Evolutionary conservation across 2,113 vertebrate species (phyloP).

Genomic region (Microtus montanus): DNA sequence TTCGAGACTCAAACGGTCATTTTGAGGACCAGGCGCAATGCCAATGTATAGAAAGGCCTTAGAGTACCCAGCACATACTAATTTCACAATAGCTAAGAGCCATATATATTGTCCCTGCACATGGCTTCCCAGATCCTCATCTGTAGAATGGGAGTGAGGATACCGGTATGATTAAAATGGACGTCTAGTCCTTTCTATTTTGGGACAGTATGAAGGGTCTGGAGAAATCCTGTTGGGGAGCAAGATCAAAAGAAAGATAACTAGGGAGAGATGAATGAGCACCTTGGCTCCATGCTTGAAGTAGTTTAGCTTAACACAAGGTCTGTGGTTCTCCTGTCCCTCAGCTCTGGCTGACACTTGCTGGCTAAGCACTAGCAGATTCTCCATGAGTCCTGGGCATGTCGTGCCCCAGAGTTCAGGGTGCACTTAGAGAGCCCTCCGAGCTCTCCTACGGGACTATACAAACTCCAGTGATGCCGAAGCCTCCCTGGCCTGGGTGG

Average conservation of each 20-base stretch:
- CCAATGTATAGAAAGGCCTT: background rate
- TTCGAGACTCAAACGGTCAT: background rate
- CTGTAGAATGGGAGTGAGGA: background rate
- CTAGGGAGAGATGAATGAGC: background rate
- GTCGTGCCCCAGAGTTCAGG: background rate
- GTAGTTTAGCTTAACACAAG: slow-evolving; percentile 1
- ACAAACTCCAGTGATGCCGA: background rate
- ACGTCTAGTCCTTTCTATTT: slow-evolving; percentile 15
- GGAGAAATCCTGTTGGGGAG: background rate
- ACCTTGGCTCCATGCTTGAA: background rate
- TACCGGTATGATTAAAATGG: background rate
- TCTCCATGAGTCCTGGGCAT: background rate
- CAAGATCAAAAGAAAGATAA: slow-evolving; percentile 35
- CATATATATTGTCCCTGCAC: background rate
- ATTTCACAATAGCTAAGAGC: background rate
- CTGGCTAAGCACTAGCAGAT: background rate
- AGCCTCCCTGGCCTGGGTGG: background rate
- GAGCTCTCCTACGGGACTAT: background rate
- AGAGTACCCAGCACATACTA: background rate
- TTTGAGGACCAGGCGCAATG: background rate
- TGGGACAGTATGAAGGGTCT: background rate
- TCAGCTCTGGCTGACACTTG: background rate
- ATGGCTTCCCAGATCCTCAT: background rate
- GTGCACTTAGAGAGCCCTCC: background rate
- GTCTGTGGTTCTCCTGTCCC: background rate